These are phyloP conservation scores for Taurulus bubalis DNA, from an alignment of 2,113 vertebrate genomes.

Conservation along the genomic window DNA sequence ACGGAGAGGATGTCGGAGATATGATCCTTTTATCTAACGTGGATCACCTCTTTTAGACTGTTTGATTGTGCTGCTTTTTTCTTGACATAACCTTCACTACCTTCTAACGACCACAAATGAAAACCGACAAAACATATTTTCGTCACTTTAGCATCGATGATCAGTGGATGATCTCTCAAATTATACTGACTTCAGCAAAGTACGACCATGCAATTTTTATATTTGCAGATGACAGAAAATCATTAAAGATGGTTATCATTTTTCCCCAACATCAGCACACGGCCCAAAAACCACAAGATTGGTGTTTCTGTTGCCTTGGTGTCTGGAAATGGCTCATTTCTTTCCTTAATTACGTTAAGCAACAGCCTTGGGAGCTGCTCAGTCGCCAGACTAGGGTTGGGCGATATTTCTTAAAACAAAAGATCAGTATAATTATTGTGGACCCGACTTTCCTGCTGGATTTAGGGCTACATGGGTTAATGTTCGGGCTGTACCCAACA, in stretches of 20 bases:
- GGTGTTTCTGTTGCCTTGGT: constrained; percentile 35
- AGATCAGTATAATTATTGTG: background rate
- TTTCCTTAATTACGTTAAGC: constrained; percentile 60
- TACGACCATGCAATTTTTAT: background rate
- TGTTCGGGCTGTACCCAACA: background rate
- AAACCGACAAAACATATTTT: background rate
- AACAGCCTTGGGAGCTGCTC: constrained; percentile 35
- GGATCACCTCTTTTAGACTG: background rate
- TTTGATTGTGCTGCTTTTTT: background rate
- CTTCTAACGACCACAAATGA: background rate
- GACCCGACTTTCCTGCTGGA: background rate
- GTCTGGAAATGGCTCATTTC: constrained; percentile 56
- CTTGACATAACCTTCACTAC: background rate
- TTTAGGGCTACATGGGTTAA: no score
- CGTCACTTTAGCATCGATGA: background rate
- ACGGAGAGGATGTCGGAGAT: background rate
- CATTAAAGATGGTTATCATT: constrained; percentile 27
- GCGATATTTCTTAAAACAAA: background rate
- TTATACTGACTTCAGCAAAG: constrained; percentile 11
- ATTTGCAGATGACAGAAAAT: constrained; percentile 39
- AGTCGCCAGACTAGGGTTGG: constrained; percentile 9
- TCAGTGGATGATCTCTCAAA: constrained; percentile 9
- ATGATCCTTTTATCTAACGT: constrained; percentile 24
- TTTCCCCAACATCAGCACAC: constrained; percentile 50
- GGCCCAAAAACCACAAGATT: constrained; percentile 15